Percentiles rank a stretch among this genome's conserved stretches.
Conservation (phyloP, 2,113 vertebrate species). For the Hippocampus comes region DNA sequence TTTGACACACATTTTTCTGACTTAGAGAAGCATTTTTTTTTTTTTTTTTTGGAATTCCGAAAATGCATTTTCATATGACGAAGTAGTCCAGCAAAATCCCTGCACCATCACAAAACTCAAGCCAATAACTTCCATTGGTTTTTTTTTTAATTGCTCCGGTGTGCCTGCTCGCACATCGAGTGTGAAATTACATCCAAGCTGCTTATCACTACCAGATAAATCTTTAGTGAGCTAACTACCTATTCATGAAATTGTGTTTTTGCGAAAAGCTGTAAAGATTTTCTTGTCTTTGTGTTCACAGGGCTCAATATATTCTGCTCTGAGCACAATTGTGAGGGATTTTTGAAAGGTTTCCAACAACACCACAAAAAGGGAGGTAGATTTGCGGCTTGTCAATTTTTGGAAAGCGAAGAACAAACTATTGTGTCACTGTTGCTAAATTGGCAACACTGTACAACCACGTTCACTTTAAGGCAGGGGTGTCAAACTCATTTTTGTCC, state of each 20-base stretch:
- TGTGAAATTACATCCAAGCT: no score
- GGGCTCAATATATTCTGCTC: not conserved
- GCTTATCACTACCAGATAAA: not conserved
- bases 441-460: no score
- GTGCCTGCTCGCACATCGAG: not conserved
- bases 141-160: not conserved
- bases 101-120: not conserved
- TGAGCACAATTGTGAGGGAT: not conserved
- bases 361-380: no score
- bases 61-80: no score
- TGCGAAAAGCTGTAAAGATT: not conserved
- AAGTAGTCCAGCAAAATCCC: not conserved
- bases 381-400: no score
- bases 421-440: no score
- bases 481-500: no score
- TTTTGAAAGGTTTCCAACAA: not conserved
- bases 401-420: no score
- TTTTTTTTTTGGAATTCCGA: no score
- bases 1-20: not conserved
- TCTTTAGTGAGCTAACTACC: not conserved
- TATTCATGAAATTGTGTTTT: not conserved
- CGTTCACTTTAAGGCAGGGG: no score
- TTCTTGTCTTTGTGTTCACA: not conserved
- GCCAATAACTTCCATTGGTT: not conserved
- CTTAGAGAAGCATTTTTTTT: no score